Conservation (phyloP, 1,140 invertebrate genomes). For the Diabrotica virgifera region DNA sequence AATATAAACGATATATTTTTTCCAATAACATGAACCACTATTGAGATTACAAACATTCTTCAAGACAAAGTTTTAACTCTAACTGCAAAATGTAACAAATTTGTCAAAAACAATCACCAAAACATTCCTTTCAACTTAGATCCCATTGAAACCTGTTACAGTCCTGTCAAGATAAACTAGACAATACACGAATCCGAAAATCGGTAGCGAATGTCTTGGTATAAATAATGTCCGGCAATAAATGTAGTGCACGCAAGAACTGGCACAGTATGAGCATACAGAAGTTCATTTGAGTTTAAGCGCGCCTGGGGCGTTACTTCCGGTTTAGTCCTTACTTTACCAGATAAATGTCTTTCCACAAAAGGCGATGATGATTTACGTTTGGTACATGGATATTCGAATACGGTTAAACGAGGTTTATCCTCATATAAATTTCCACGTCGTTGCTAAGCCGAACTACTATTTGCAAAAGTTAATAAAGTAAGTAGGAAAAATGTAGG, state of each 20-base stretch:
- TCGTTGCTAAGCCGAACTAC: not conserved
- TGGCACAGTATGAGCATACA: conserved; percentile 15
- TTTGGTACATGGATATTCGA: conserved; percentile 24
- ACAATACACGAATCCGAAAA: not conserved
- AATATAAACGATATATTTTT: too few species aligned
- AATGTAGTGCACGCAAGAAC: conserved; percentile 17
- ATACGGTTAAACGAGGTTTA: conserved; percentile 9
- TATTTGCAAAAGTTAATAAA: too few species aligned
- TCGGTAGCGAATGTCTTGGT: not conserved
- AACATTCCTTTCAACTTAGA: too few species aligned
- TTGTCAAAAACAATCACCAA: too few species aligned
- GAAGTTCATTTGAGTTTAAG: conserved; percentile 25
- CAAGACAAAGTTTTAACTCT: too few species aligned
- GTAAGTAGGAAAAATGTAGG: too few species aligned
- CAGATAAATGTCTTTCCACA: conserved; percentile 33
- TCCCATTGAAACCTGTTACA: too few species aligned
- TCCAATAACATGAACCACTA: too few species aligned
- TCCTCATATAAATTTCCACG: not conserved
- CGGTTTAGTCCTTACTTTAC: conserved; percentile 27
- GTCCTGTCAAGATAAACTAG: not conserved
- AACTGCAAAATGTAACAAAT: too few species aligned
- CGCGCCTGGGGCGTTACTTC: conserved; percentile 26
- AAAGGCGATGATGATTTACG: conserved; percentile 34
- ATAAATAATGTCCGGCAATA: conserved; percentile 17
- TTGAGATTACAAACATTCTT: too few species aligned